phyloP scores from a whole-genome alignment of 2,797 vertebrate species.

The Euphonia xanthogaster region DNA sequence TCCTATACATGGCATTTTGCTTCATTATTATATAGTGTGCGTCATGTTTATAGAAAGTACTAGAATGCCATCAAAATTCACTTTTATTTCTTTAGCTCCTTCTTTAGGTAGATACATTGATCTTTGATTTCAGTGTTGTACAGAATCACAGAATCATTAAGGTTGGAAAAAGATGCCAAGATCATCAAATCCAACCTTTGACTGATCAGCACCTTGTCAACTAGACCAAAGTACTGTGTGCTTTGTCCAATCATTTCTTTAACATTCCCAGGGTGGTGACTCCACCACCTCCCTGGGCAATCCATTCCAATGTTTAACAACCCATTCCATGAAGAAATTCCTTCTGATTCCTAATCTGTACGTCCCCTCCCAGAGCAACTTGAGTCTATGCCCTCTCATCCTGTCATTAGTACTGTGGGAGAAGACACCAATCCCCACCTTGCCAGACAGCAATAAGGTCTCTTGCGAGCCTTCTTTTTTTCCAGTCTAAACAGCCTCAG shows the following conservation, averaged over 20 bases:
- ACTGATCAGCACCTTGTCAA: not conserved
- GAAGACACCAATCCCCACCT: not conserved
- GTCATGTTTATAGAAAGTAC: not conserved
- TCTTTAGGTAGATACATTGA: not conserved
- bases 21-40: not conserved
- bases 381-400: not conserved
- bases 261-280: not conserved
- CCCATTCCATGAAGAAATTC: not conserved
- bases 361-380: rapidly evolving
- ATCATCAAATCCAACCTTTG: not conserved
- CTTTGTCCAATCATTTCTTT: not conserved
- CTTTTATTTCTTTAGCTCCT: not conserved
- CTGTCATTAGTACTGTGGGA: not conserved
- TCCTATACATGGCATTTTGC: not conserved
- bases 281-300: not conserved
- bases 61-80: not conserved
- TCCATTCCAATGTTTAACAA: not conserved
- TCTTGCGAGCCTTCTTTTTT: not conserved
- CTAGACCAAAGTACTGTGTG: not conserved
- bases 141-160: not conserved
- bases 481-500: not conserved
- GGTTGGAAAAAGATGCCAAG: not conserved
- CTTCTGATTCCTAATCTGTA: not conserved
- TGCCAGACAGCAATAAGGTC: not conserved
- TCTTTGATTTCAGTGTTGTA: not conserved